Evolutionary conservation across 2,888 invertebrate genomes (phyloP).

Genomic region (Epinotia bilunana): DNA sequence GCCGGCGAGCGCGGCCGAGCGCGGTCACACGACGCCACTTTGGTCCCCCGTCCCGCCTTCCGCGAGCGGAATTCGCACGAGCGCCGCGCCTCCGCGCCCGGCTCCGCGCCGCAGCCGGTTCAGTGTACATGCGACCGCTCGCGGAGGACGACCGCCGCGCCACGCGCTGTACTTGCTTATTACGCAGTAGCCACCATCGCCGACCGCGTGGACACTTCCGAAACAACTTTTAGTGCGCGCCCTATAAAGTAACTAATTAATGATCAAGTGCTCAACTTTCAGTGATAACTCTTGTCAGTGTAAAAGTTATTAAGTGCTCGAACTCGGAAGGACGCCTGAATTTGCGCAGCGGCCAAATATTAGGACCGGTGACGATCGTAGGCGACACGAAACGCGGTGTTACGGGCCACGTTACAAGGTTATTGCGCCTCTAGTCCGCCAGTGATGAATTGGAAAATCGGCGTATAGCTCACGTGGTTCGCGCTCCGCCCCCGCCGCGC

Average conservation of each 20-base stretch:
- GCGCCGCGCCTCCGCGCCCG: conserved; percentile 70
- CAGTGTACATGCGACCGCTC: conserved; percentile 81
- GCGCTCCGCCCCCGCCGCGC: conserved; percentile 79
- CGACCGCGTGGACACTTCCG: conserved; percentile 77
- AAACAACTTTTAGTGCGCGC: conserved; percentile 53
- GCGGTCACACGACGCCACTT: conserved; percentile 73
- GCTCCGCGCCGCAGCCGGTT: conserved; percentile 66
- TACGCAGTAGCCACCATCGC: conserved; percentile 79
- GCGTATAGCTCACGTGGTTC: conserved; percentile 84
- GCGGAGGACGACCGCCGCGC: conserved; percentile 72
- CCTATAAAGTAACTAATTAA: conserved; percentile 4
- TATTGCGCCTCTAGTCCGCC: conserved; percentile 80
- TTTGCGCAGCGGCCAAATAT: conserved; percentile 65
- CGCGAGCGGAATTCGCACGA: conserved; percentile 56
- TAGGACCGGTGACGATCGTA: conserved; percentile 67
- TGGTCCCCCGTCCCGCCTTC: conserved; percentile 65
- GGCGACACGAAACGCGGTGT: conserved; percentile 71
- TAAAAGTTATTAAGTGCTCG: conserved; percentile 75
- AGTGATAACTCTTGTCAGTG: conserved; percentile 79
- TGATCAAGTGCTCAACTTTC: conserved; percentile 46
- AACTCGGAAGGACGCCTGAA: conserved; percentile 66
- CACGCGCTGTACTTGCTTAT: conserved; percentile 72
- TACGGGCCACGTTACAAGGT: conserved; percentile 83
- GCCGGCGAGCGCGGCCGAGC: conserved; percentile 61
- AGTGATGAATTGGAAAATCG: conserved; percentile 85